Base-by-base conservation (phyloP, 2,888 invertebrate genomes). In the Metallyticus violacea region DNA sequence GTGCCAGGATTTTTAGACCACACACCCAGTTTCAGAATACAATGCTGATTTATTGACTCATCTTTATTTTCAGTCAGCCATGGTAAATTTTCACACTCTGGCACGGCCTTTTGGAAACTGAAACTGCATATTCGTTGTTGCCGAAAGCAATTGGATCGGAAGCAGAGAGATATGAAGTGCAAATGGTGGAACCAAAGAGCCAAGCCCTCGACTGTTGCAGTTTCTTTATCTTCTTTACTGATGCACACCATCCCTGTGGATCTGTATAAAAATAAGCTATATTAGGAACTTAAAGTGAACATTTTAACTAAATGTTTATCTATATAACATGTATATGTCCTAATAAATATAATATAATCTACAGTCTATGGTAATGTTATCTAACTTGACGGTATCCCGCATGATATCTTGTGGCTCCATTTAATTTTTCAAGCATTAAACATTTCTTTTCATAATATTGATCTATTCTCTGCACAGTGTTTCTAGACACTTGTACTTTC, bases 41-140 rank as follows among this genome's bases (percentile, higher is more conserved):
- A 88, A 88, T 77, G 86, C 88, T 88, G 82, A 85, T 82, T 88
- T 88, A 87, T 88, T 89, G 88, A 88, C 87, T 88, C 89, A 88
- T 88, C 87, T 86, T 84, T 85, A 86, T 81, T 86, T 87, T 87
- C 86, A 88, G 87, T 85, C 89, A 88, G 88, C 89, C 89, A 89
- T 89, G 79, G 87, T 85, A 88, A 86, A 87, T 86, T 87, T 85
- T 86, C 87, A 85, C 88, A 85, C 77, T 86, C 76, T n/a, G 26
- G 76, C 83, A 77, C 83, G 28, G 83, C 83, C 29, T 1, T 0
- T 25, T 77, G 22, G 22, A n/a, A 77, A 6, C 26, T 27, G 15
- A 9, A 62, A 82, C 82, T 82, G 76, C 82, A 76, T 82, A 27
- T 82, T 22, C 26, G 26, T 22, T 62, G 26, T 82, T 26, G 15